Evolutionary conservation across 2,797 vertebrate genomes (phyloP), one percentile per base, ranked within the genome.

Genomic region (Schizopygopsis malacanthus): DNA sequence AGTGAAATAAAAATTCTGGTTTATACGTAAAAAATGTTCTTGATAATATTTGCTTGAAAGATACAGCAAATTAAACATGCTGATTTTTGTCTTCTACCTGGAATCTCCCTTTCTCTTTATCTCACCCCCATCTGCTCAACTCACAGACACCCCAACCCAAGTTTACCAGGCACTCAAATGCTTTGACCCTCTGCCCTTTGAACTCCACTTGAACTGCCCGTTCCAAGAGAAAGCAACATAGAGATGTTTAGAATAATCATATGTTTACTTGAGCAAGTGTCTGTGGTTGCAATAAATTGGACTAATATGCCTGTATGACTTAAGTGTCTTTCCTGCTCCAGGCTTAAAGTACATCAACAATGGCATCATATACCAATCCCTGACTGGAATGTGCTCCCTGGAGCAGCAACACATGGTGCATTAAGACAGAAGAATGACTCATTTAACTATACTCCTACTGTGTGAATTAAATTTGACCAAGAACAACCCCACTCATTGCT

Each of bases 311-410:
- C 95, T 95, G 95, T 94, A 95, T 96, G 95, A 96, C 95, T 92
- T 91, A 90, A 94, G 93, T 92, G 92, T 94, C 93, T 94, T 91
- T 92, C 41, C 47, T 94, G 86, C 88, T 89, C 91, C 93, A 91
- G 92, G 93, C 92, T 91, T 92, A 94, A 90, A 92, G 87, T 94
- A 93, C 92, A 95, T 94, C 95, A 95, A 97, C 95, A 97, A 96
- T 96, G 96, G 92, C 92, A 93, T 94, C 96, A 97, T 97, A 97
- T 97, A 94, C 94, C 93, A 95, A 95, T 93, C 94, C 94, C 94
- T 94, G 95, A 94, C 93, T 92, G 94, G 94, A 93, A 94, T 93
- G 92, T 88, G 90, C 91, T 92, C 93, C 91, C 91, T 90, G 92
- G 93, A 93, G 94, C 95, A 94, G 92, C 92, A 94, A 93, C 94